Evolutionary conservation across 2,113 vertebrate genomes (phyloP).

Genomic region (Vulpes vulpes): DNA sequence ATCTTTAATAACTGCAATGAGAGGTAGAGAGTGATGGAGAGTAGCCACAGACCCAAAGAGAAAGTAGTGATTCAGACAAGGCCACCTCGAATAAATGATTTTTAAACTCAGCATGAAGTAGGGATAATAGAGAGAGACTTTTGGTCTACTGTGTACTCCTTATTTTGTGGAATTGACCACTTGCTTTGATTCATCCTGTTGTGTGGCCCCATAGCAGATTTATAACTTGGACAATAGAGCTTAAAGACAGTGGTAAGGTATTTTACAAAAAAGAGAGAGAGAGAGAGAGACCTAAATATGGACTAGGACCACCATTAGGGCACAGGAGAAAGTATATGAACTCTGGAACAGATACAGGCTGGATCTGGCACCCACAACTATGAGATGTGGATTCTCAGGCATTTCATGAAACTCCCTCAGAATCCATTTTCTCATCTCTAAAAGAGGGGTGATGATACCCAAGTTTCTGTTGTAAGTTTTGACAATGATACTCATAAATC

Average conservation of each 20-base stretch:
- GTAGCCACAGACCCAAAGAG: background rate
- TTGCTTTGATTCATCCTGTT: background rate
- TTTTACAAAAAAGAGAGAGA: background rate
- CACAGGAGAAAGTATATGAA: background rate
- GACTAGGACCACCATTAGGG: background rate
- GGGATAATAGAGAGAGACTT: background rate
- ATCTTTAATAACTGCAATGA: background rate
- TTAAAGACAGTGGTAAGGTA: background rate
- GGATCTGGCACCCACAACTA: background rate
- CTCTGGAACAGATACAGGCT: background rate
- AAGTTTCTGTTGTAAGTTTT: background rate
- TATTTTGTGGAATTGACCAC: background rate
- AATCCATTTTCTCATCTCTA: background rate
- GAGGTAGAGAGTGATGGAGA: background rate
- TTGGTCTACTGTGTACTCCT: background rate
- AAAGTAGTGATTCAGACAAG: no score
- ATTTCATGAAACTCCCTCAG: background rate
- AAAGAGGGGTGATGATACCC: background rate
- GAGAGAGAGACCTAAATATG: no score
- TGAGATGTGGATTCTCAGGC: no score
- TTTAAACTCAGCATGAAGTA: background rate
- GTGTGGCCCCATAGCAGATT: background rate
- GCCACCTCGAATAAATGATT: background rate
- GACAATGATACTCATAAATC: background rate
- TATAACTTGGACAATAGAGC: background rate